phyloP scores from a whole-genome alignment of 1,140 invertebrate genomes.

The Tenebrio molitor region DNA sequence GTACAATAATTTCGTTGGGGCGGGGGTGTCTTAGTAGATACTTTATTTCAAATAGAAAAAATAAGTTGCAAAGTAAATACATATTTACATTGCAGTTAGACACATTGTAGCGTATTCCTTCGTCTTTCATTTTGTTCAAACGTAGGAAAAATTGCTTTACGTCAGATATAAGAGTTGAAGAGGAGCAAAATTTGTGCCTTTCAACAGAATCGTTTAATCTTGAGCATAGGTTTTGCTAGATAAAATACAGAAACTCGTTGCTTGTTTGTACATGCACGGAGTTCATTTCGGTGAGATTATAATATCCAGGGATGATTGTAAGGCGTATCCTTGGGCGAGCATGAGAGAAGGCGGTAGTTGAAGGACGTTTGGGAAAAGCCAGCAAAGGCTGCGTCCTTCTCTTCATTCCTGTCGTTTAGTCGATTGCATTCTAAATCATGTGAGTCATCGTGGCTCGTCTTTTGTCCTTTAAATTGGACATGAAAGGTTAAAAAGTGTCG shows the following conservation, averaged over 20 bases:
- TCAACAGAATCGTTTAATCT: too few relatives aligned
- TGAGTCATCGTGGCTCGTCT: constrained; percentile 42
- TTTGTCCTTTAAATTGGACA: constrained; percentile 46
- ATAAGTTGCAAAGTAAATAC: too few relatives aligned
- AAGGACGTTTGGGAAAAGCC: constrained; percentile 12
- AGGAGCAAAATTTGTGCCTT: too few relatives aligned
- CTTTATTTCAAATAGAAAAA: too few relatives aligned
- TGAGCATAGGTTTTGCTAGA: too few relatives aligned
- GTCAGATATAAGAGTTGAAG: too few relatives aligned
- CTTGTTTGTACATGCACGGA: constrained; percentile 3
- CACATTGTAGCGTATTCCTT: too few relatives aligned
- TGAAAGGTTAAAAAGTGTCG: constrained; percentile 46
- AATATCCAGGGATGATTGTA: constrained; percentile 19
- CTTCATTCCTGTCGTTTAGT: constrained; percentile 23
- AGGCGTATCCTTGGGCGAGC: constrained; percentile 3
- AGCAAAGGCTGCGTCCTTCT: background rate
- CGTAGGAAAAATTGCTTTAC: too few relatives aligned
- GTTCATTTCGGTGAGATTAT: constrained; percentile 2
- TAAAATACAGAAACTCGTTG: constrained; percentile 17
- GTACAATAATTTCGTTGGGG: too few relatives aligned
- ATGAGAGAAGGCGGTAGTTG: background rate
- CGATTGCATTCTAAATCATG: constrained; percentile 42
- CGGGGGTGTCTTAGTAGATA: too few relatives aligned
- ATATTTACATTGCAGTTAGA: too few relatives aligned
- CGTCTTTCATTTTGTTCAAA: too few relatives aligned